Evolutionary conservation across 2,797 vertebrate genomes (phyloP).

Genomic region (Liparis tanakae): DNA sequence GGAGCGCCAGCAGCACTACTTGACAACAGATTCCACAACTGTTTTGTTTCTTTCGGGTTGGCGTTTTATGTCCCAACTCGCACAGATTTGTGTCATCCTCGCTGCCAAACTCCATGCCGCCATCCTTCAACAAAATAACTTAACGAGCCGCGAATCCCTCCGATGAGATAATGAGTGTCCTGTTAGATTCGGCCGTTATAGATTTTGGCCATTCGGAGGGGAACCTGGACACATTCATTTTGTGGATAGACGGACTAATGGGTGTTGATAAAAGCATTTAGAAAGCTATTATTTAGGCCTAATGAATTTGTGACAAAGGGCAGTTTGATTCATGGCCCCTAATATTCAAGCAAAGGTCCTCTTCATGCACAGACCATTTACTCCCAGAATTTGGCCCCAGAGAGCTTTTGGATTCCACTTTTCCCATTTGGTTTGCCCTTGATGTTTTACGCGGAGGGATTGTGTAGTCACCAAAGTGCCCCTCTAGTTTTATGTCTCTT

Average conservation of each 20-base stretch:
- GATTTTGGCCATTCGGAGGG: constrained; percentile 40
- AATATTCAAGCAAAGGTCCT: constrained; percentile 36
- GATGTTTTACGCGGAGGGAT: constrained; percentile 24
- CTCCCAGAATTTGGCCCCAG: constrained; percentile 19
- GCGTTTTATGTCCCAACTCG: constrained; percentile 14
- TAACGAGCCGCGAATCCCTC: constrained; percentile 39
- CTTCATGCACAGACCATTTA: constrained; percentile 39
- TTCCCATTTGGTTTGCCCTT: constrained; percentile 42
- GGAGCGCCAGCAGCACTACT: constrained; percentile 21
- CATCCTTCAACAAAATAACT: constrained; percentile 41
- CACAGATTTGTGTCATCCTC: not conserved
- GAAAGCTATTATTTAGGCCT: constrained; percentile 65
- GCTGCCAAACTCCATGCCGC: constrained; percentile 5
- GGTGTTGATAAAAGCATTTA: constrained; percentile 59
- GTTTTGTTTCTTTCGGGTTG: constrained; percentile 18
- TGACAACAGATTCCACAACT: constrained; percentile 34
- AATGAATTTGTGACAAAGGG: constrained; percentile 64
- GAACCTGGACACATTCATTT: constrained; percentile 55
- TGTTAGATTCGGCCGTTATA: constrained; percentile 36
- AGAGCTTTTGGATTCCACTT: constrained; percentile 22
- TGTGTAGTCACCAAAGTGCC: constrained; percentile 26
- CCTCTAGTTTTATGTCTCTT: not conserved
- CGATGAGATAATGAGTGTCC: constrained; percentile 27
- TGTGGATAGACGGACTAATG: constrained; percentile 48
- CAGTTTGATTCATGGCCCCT: constrained; percentile 56